Percentiles rank a stretch among this genome's conserved stretches.
Conservation (phyloP, 2,888 invertebrate species). For the Philereme transversata region DNA sequence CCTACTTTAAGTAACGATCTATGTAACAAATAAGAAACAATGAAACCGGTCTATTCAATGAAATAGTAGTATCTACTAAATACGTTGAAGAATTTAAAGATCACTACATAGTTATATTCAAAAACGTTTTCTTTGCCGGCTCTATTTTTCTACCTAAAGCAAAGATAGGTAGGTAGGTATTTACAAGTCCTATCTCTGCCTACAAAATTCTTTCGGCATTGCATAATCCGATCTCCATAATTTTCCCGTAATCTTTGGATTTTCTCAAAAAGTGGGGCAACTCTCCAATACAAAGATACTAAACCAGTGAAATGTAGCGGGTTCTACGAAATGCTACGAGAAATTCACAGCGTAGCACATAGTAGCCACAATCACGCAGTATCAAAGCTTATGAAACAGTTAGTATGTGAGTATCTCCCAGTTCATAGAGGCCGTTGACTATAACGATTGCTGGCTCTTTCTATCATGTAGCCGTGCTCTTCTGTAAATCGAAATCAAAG, state of each 20-base stretch:
- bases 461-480: constrained; percentile 70
- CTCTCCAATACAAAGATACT: constrained; percentile 4
- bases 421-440: constrained; percentile 80
- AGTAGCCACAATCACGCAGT: constrained; percentile 36
- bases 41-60: too few relatives aligned
- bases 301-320: constrained; percentile 29
- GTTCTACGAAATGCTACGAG: constrained; percentile 54
- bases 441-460: constrained; percentile 65
- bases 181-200: not conserved
- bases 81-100: too few relatives aligned
- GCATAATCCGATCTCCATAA: constrained; percentile 10
- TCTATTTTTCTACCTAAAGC: not conserved
- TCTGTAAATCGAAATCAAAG: constrained; percentile 84
- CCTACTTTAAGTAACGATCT: too few relatives aligned
- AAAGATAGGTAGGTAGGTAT: too few relatives aligned
- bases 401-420: constrained; percentile 56
- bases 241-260: constrained; percentile 8
- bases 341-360: constrained; percentile 67
- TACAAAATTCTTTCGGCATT: constrained; percentile 8
- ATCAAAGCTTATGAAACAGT: constrained; percentile 6
- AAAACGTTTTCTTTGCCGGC: too few relatives aligned
- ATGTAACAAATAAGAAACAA: too few relatives aligned
- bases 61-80: too few relatives aligned
- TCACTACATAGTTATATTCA: too few relatives aligned
- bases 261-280: constrained; percentile 22